Evolutionary conservation across 92 coral and sea anemone species (phyloP), one percentile per base, ranked within the genome.

Genomic region (Palythoa grandis): DNA sequence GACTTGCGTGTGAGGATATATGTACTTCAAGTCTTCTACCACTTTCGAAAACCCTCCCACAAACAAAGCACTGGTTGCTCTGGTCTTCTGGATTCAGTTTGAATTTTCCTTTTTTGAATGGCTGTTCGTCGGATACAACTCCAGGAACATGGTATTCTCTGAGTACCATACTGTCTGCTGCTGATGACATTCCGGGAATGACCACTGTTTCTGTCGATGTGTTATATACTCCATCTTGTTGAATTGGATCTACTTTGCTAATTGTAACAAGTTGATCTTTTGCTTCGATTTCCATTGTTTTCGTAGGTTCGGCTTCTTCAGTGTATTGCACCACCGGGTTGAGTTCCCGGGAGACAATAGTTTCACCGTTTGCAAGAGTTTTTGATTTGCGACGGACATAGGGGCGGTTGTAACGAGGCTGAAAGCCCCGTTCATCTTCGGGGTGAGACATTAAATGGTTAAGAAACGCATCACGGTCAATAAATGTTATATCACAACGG

Each of bases 401-500:
- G 22, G 85, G 85, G 17, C 85, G 85, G 63, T 80, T 80, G 72
- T 80, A 80, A 37, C 85, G 85, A 15, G 85, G 85, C 85, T 80
- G 85, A 19, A 80, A 80, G 50, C 74, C 58, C 47, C 52, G 74
- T 70, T 80, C 89, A 3, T 86, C 90, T 11, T 88, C 92, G 75
- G 91, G 94, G 77, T 94, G 98, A 6, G 98, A 88, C 95, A 94
- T 92, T 80, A 94, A 71, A 82, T 94, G 98, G 71, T 93, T 89
- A 16, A 94, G 90, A 75, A 94, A 94, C 70, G 91, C 88, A 39
- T 89, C 91, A 54, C 95, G 93, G 79, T 91, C 90, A 16, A 78
- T 66, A 61, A 94, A 94, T n/a, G 88, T 88, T 76, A 88, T 83
- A 77, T 87, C 82, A 58, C 98, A 94, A 47, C 89, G 94, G 37